Base-by-base conservation (phyloP, 2,797 vertebrate genomes). In the Pangasius macronema region DNA sequence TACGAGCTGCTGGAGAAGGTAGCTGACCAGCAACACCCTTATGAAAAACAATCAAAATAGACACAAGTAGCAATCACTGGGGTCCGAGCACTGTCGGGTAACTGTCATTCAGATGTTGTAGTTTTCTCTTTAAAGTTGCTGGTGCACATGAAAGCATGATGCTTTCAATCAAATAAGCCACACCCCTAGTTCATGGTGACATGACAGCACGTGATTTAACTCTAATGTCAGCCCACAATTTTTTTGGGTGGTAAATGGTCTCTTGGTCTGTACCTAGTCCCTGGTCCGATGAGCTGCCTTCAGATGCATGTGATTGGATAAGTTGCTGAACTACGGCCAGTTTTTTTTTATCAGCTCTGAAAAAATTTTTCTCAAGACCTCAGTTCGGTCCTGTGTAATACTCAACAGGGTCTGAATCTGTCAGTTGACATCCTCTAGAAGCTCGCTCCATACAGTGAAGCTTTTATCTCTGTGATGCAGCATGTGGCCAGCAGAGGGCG, bases 1-100 rank as follows among this genome's bases (percentile, higher is more conserved):
- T 99, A 99, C 5, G 98, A 99, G 92, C 96, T 97, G 82, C 97
- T 99, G 82, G 99, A 99, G 92, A 99, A 98, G 97, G 99, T 99
- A 92, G 2, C 57, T 61, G 11, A 63, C 73, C 46, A 30, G 36
- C 30, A 55, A 24, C 18, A 39, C 39, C 3, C 42, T 11, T 46
- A 13, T 33, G 42, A n/a, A 76, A 13, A 51, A 49, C 70, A 49
- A 13, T 27, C 42, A 75, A 3, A 42, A 39, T 10, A 72, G 36
- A 72, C 24, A 76, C 73, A 8, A 51, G 13, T 14, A 77, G n/a
- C 13, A 6, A 53, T 76, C 20, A 51, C 2, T 30, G 24, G 27
- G 75, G 5, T 77, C 51, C 51, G 57, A 57, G 36, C 33, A 39
- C 10, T 73, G 39, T 42, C 22, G 8, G 33, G 9, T 42, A 30